These are phyloP conservation scores for Salminus brasiliensis DNA, from an alignment of 2,113 vertebrate species.

Conservation along the genomic window DNA sequence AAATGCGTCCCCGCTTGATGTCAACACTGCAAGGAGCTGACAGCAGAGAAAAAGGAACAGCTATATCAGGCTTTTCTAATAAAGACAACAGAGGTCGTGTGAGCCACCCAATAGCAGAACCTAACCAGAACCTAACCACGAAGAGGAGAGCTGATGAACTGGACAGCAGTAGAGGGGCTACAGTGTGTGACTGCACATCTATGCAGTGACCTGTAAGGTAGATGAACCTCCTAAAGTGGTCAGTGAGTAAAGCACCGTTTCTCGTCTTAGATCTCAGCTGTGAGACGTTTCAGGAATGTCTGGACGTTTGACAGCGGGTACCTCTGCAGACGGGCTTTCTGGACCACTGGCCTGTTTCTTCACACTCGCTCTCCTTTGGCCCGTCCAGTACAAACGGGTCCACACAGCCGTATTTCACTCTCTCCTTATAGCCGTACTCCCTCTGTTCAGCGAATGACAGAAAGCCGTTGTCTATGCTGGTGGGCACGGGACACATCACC, in stretches of 20 bases:
- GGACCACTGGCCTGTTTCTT: conserved; percentile 85
- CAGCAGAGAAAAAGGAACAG: conserved; percentile 24
- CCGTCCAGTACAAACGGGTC: conserved; percentile 78
- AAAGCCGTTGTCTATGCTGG: conserved; percentile 80
- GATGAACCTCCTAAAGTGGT: no score
- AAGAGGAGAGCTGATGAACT: no score
- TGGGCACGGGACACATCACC: conserved; percentile 81
- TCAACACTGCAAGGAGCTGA: conserved; percentile 84
- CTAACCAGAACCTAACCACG: no score
- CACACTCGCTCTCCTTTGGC: conserved; percentile 74
- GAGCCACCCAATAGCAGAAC: no score
- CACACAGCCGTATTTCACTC: conserved; percentile 82
- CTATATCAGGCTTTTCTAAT: no score
- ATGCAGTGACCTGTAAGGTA: not conserved
- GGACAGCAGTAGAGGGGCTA: no score
- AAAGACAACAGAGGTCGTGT: no score
- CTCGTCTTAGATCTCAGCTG: no score
- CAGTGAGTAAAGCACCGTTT: no score
- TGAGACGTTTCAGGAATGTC: not conserved
- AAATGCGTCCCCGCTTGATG: conserved; percentile 82
- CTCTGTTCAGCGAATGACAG: conserved; percentile 79
- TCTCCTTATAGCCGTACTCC: conserved; percentile 81
- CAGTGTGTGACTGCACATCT: no score
- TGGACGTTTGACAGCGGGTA: conserved; percentile 35
- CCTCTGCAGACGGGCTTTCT: conserved; percentile 65